Percentiles rank a stretch among this genome's conserved stretches.
Conservation (phyloP, 2,113 vertebrate species). For the Orycteropus afer region DNA sequence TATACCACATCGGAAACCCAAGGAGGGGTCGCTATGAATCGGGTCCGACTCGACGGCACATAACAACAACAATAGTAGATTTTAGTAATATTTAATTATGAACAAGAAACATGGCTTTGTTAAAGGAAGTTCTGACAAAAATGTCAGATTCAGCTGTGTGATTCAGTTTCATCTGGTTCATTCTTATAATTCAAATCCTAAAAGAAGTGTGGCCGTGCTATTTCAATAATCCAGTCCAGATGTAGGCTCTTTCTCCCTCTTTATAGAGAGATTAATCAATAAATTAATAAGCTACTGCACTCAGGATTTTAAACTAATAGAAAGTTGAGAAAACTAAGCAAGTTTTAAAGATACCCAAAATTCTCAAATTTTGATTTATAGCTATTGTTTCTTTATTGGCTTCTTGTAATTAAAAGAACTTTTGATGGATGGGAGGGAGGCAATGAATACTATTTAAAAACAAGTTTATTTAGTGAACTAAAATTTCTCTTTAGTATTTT, state of each 20-base stretch:
- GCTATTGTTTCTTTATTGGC: background rate
- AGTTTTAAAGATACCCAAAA: background rate
- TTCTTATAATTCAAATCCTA: background rate
- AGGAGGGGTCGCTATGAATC: too few relatives aligned
- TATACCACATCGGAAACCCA: too few relatives aligned
- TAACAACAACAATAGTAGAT: slow-evolving; percentile 3
- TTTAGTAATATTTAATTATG: slow-evolving; percentile 31
- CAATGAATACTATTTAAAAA: background rate
- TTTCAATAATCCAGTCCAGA: background rate
- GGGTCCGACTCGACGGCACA: too few relatives aligned
- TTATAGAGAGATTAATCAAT: background rate
- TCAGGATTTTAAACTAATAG: background rate
- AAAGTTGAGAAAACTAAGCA: background rate
- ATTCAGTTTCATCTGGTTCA: background rate
- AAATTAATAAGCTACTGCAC: background rate
- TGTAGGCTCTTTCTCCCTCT: background rate
- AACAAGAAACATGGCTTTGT: background rate
- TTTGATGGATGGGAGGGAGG: background rate
- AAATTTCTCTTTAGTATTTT: slow-evolving; percentile 20
- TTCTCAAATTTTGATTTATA: slow-evolving; percentile 15
- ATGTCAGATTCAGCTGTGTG: background rate
- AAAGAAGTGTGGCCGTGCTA: background rate
- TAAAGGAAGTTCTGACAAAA: background rate
- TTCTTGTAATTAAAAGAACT: background rate
- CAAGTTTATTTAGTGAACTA: background rate